These are phyloP conservation scores for Archocentrus centrarchus DNA, from an alignment of 2,113 vertebrate genomes.

Conservation along the genomic window DNA sequence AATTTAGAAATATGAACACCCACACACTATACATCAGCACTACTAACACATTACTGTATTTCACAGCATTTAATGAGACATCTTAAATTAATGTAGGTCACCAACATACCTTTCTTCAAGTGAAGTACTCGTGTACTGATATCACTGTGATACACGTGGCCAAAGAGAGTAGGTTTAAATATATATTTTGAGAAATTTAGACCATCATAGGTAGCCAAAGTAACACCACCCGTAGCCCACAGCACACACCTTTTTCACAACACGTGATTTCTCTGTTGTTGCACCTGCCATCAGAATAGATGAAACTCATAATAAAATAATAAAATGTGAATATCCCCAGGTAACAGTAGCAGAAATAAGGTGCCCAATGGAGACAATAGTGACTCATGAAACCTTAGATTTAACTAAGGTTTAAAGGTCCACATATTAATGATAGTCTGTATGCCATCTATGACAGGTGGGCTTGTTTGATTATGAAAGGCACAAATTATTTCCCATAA, in stretches of 20 bases:
- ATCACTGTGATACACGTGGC: not conserved
- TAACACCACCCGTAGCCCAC: not conserved
- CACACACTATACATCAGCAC: conserved; percentile 13
- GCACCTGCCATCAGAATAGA: not conserved
- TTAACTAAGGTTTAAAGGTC: not conserved
- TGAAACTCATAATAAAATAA: not conserved
- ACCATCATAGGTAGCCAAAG: not conserved
- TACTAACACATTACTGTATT: conserved; percentile 19
- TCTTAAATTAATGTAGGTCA: conserved; percentile 46
- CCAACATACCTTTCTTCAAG: conserved; percentile 25
- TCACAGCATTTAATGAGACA: conserved; percentile 31
- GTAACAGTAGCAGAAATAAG: not conserved
- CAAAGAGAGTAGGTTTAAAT: not conserved
- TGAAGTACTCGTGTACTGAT: conserved; percentile 30
- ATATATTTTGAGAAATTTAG: not conserved
- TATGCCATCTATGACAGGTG: not conserved
- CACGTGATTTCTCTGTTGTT: not conserved
- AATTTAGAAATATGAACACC: conserved; percentile 37
- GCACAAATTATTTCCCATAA: not conserved
- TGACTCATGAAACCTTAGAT: not conserved
- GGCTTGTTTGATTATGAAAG: not conserved
- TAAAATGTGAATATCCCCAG: not conserved
- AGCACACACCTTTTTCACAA: not conserved
- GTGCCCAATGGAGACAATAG: not conserved
- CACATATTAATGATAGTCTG: not conserved